These are phyloP conservation scores for Tetramorium alpestre DNA, from an alignment of 1,140 invertebrate genomes.

Conservation along the genomic window DNA sequence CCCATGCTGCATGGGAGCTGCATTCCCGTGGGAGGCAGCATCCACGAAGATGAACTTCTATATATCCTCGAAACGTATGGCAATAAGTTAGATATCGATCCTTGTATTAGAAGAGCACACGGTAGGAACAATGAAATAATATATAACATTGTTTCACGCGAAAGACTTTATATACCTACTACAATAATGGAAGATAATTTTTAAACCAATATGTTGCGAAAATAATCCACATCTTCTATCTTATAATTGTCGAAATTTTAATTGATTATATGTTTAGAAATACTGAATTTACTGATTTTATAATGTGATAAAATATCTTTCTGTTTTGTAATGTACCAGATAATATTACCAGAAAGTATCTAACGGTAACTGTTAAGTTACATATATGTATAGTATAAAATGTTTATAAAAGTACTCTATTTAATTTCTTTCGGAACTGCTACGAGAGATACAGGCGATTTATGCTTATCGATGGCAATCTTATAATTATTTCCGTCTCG, in stretches of 20 bases:
- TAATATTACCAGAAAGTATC: background rate
- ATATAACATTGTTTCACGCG: slow-evolving; percentile 10
- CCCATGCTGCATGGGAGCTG: slow-evolving; percentile 12
- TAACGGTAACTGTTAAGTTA: background rate
- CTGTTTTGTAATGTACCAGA: background rate
- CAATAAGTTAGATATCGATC: slow-evolving; percentile 50
- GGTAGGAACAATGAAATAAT: slow-evolving; percentile 25
- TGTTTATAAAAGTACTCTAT: background rate
- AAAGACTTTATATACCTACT: background rate
- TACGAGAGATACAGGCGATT: slow-evolving; percentile 3
- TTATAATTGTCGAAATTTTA: background rate
- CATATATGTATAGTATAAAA: background rate
- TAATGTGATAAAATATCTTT: background rate
- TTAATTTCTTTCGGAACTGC: background rate
- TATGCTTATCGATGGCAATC: background rate
- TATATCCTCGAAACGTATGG: slow-evolving; percentile 49
- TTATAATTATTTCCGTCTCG: slow-evolving; percentile 32
- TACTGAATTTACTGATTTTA: background rate
- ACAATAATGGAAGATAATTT: background rate
- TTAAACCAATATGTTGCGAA: background rate
- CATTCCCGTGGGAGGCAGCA: slow-evolving; percentile 23
- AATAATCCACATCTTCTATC: background rate
- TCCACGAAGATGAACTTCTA: slow-evolving; percentile 40
- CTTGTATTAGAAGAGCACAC: slow-evolving; percentile 24
- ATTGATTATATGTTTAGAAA: background rate